phyloP scores from a whole-genome alignment of 2,113 vertebrate genomes.

The Burhinus bistriatus region DNA sequence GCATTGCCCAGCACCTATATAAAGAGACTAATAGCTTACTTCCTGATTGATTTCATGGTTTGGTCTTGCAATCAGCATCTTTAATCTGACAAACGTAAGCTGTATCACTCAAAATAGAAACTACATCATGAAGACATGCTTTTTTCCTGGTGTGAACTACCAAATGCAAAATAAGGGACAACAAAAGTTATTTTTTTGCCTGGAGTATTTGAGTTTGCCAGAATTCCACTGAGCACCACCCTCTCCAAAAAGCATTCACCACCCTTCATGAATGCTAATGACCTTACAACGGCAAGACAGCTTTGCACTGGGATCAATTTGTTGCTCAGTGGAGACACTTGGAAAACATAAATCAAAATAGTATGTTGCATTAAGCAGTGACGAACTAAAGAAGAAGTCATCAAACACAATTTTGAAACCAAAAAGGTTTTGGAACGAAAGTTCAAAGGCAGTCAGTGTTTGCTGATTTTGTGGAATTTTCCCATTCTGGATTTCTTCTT shows the following conservation, averaged over 20 bases:
- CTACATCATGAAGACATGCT: not conserved
- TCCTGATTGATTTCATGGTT: not conserved
- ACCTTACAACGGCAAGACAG: not conserved
- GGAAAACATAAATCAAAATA: not conserved
- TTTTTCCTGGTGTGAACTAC: not conserved
- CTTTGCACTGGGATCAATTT: not conserved
- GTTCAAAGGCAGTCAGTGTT: not conserved
- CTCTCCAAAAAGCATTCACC: not conserved
- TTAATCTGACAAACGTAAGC: not conserved
- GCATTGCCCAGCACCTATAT: not conserved
- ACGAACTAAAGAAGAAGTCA: not conserved
- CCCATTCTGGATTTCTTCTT: not conserved
- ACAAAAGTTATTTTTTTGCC: not conserved
- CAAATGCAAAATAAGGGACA: not conserved
- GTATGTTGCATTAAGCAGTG: not conserved
- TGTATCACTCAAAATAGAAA: not conserved
- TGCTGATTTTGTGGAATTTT: not conserved
- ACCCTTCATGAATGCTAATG: not conserved
- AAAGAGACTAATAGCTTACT: not conserved
- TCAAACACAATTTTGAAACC: not conserved
- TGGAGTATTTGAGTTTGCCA: not conserved
- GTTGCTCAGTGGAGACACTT: not conserved
- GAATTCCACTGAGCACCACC: not conserved
- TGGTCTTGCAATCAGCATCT: not conserved
- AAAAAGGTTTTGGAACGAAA: not conserved